Conservation (phyloP, 2,797 vertebrate genomes). For the Gymnoscopelus microlampas region DNA sequence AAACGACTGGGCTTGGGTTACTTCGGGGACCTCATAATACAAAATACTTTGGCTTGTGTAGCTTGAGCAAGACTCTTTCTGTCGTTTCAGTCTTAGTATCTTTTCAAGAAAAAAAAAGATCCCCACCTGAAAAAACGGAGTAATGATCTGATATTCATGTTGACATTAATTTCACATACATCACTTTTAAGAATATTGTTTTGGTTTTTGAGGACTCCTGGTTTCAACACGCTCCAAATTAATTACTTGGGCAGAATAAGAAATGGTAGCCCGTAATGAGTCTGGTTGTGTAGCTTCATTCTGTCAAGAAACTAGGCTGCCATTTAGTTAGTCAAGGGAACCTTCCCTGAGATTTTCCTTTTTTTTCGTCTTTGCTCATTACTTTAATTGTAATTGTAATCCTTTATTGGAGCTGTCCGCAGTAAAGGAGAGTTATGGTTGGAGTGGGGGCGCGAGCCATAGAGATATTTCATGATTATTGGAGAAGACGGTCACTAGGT, state of each 20-base stretch:
- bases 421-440: slow-evolving; percentile 85
- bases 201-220: slow-evolving; percentile 71
- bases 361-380: slow-evolving; percentile 83
- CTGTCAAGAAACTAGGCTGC: slow-evolving; percentile 80
- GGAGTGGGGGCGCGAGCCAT: slow-evolving; percentile 76
- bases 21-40: too few relatives aligned
- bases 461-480: slow-evolving; percentile 86
- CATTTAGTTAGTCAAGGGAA: slow-evolving; percentile 82
- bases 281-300: slow-evolving; percentile 72
- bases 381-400: slow-evolving; percentile 88
- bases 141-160: slow-evolving; percentile 48
- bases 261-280: slow-evolving; percentile 74
- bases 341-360: slow-evolving; percentile 77
- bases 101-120: background rate
- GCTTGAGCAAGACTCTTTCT: slow-evolving; percentile 1
- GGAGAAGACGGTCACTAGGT: slow-evolving; percentile 85
- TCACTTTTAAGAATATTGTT: slow-evolving; percentile 70
- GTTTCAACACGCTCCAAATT: slow-evolving; percentile 73
- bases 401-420: slow-evolving; percentile 86
- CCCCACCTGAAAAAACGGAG: slow-evolving; percentile 53
- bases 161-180: slow-evolving; percentile 61
- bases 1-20: too few relatives aligned
- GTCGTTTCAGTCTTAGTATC: slow-evolving; percentile 11
- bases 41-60: background rate
- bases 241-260: slow-evolving; percentile 77